Evolutionary conservation across 2,113 vertebrate species (phyloP).

Genomic region (Drymodes brunneopygia): DNA sequence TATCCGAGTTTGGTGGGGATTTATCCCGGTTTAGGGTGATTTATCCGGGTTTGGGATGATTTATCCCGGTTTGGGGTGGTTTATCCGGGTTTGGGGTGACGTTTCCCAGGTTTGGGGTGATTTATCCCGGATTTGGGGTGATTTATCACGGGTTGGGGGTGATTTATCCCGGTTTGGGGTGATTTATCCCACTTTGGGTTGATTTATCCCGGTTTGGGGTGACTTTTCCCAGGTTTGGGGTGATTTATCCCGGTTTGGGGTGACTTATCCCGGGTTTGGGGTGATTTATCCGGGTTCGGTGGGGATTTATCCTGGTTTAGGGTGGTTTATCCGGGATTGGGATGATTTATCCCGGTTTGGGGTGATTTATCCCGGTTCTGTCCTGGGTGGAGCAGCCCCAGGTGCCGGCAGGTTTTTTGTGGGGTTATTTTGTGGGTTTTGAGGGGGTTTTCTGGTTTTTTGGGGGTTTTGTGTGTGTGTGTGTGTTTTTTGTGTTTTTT

Average conservation of each 20-base stretch:
- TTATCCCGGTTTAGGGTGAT: not conserved
- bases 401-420: not conserved
- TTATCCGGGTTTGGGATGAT: too few species aligned
- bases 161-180: not conserved
- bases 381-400: not conserved
- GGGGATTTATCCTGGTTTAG: too few species aligned
- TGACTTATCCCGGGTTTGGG: not conserved
- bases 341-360: accelerated
- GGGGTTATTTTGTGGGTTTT: too few species aligned
- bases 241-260: accelerated
- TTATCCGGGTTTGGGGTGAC: not conserved
- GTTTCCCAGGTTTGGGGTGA: not conserved
- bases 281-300: not conserved
- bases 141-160: not conserved
- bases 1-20: accelerated
- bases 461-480: too few species aligned
- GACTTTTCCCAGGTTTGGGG: too few species aligned
- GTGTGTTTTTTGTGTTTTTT: too few species aligned
- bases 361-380: not conserved
- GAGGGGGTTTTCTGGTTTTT: too few species aligned
- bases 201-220: not conserved
- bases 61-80: not conserved
- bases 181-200: too few species aligned
- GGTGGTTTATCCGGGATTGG: not conserved
- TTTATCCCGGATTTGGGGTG: accelerated